Conservation (phyloP, 2,888 invertebrate genomes). For the Drosophila emarginata region DNA sequence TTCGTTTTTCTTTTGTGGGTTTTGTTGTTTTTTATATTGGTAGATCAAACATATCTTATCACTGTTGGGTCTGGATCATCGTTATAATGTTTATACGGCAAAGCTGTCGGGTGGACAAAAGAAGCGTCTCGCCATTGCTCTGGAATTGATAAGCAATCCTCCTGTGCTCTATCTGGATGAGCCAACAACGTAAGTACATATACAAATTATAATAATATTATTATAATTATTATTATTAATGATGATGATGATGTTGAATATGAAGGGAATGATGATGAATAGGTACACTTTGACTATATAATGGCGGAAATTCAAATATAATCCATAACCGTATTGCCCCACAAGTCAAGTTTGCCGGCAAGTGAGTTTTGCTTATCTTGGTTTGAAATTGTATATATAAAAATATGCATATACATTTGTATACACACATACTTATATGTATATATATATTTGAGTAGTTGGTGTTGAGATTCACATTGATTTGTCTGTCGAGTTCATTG, state of each 20-base stretch:
- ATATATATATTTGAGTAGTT: neutral
- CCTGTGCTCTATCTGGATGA: constrained; percentile 94
- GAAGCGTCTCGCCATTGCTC: constrained; percentile 91
- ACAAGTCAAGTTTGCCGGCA: constrained; percentile 47
- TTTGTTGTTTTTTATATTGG: constrained; percentile 49
- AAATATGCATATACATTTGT: neutral
- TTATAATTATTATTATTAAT: constrained; percentile 26
- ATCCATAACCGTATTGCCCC: constrained; percentile 27
- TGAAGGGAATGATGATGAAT: constrained; percentile 15
- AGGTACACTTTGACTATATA: constrained; percentile 10
- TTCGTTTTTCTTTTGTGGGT: constrained; percentile 41
- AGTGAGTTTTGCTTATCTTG: constrained; percentile 22
- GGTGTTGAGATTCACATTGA: constrained; percentile 10
- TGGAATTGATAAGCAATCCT: constrained; percentile 93
- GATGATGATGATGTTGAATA: constrained; percentile 27
- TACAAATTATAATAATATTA: constrained; percentile 2
- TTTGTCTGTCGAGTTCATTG: constrained; percentile 10
- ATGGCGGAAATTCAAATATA: constrained; percentile 36
- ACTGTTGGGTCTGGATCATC: constrained; percentile 87
- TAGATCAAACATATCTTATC: constrained; percentile 90
- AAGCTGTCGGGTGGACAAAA: constrained; percentile 93
- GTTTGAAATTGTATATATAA: neutral
- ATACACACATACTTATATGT: neutral
- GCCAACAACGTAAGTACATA: constrained; percentile 88
- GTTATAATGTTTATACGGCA: constrained; percentile 87